phyloP scores from a whole-genome alignment of 2,888 invertebrate species.

The Dioctria linearis region DNA sequence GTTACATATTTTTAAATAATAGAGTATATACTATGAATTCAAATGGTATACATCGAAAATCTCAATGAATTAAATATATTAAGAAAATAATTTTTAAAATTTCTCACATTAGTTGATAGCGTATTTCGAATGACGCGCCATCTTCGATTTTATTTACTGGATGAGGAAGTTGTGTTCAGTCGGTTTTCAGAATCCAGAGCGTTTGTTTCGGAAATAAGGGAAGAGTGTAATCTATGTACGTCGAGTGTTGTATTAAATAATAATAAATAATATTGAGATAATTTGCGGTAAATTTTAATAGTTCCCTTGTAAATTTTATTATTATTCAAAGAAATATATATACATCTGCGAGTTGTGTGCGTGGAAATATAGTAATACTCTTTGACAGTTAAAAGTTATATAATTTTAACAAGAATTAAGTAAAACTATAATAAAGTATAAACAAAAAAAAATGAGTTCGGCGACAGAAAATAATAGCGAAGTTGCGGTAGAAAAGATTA shows the following conservation, averaged over 20 bases:
- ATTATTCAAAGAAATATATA: no score
- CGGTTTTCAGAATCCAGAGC: slow-evolving; percentile 75
- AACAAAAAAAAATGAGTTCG: slow-evolving; percentile 78
- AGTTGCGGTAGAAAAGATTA: slow-evolving; percentile 82
- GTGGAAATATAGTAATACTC: slow-evolving; percentile 28
- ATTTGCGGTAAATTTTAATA: no score
- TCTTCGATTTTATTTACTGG: slow-evolving; percentile 81
- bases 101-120: slow-evolving; percentile 53
- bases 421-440: no score
- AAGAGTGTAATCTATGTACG: background rate
- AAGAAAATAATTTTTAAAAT: slow-evolving; percentile 61
- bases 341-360: slow-evolving; percentile 43
- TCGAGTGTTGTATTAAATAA: background rate
- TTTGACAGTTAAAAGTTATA: slow-evolving; percentile 10
- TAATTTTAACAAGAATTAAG: slow-evolving; percentile 12
- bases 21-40: background rate
- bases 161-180: slow-evolving; percentile 76
- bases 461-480: slow-evolving; percentile 81
- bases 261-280: no score
- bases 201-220: slow-evolving; percentile 65
- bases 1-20: slow-evolving; percentile 59
- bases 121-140: slow-evolving; percentile 75
- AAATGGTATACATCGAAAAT: background rate
- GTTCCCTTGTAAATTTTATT: no score
- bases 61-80: slow-evolving; percentile 60